A percentile compares a stretch with the other conserved stretches of the same genome.
Conservation (phyloP, 2,113 vertebrate genomes). For the Cromileptes altivelis region DNA sequence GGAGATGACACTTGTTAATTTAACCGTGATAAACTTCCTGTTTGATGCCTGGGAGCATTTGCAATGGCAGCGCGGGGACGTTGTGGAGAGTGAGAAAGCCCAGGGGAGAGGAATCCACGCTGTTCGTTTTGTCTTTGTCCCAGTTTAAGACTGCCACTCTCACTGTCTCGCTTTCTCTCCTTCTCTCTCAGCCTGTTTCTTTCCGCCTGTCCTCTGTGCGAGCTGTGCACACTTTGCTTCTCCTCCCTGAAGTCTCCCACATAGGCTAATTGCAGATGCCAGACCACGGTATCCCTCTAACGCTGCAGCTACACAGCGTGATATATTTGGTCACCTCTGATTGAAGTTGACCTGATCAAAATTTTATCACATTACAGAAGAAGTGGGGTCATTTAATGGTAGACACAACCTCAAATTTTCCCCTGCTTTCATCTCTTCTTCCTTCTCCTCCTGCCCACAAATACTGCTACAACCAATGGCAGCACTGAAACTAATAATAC, state of each 20-base stretch:
- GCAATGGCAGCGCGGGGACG: constrained; percentile 74
- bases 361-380: constrained; percentile 26
- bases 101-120: constrained; percentile 67
- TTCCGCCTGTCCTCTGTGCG: constrained; percentile 56
- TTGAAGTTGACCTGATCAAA: constrained; percentile 57
- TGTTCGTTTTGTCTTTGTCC: constrained; percentile 83
- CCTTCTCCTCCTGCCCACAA: neutral
- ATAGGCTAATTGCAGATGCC: constrained; percentile 65
- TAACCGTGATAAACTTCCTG: constrained; percentile 82
- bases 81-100: constrained; percentile 73
- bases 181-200: constrained; percentile 43
- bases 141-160: constrained; percentile 77
- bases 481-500: neutral
- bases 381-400: constrained; percentile 20
- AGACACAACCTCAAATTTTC: constrained; percentile 1
- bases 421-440: constrained; percentile 8
- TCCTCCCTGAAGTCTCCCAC: constrained; percentile 65
- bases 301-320: constrained; percentile 41
- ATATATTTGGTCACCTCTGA: constrained; percentile 26
- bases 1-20: constrained; percentile 86
- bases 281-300: constrained; percentile 38
- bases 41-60: constrained; percentile 82
- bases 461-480: neutral
- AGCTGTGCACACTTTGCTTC: constrained; percentile 70
- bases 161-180: constrained; percentile 54